A percentile compares a stretch with the other conserved stretches of the same genome.
Conservation (phyloP, 2,888 invertebrate species). For the Rapana venosa region DNA sequence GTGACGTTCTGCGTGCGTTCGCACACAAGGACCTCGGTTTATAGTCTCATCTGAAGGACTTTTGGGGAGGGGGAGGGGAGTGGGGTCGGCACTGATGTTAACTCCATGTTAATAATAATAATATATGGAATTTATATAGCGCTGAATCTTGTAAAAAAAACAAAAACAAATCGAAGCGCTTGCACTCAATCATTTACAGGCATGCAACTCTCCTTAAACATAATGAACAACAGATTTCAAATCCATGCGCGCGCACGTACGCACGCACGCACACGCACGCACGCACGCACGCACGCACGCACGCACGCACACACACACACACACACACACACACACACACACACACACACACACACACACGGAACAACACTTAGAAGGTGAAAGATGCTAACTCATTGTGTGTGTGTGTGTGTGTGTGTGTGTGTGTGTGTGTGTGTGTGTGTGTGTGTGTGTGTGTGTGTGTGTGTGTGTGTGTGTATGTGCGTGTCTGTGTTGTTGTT, state of each 20-base stretch:
- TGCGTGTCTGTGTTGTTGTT: neutral
- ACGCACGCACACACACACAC: neutral
- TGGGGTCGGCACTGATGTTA: too few species aligned
- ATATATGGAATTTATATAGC: too few species aligned
- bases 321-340: constrained; percentile 17
- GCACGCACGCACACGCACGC: too few species aligned
- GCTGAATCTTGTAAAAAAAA: too few species aligned
- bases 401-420: neutral
- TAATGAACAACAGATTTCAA: neutral
- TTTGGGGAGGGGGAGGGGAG: too few species aligned
- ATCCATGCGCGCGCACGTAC: too few species aligned
- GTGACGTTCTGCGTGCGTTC: too few species aligned
- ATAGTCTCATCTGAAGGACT: too few species aligned
- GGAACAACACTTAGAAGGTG: neutral
- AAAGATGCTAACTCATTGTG: neutral
- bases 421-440: neutral
- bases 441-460: neutral
- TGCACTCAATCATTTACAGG: neutral
- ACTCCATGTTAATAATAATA: too few species aligned
- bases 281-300: neutral
- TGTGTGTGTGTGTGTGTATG: neutral
- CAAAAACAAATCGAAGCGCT: neutral
- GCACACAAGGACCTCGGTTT: too few species aligned
- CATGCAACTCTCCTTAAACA: neutral
- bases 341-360: constrained; percentile 26